Conservation (phyloP, 1,140 invertebrate species). For the Teleogryllus occipitalis region DNA sequence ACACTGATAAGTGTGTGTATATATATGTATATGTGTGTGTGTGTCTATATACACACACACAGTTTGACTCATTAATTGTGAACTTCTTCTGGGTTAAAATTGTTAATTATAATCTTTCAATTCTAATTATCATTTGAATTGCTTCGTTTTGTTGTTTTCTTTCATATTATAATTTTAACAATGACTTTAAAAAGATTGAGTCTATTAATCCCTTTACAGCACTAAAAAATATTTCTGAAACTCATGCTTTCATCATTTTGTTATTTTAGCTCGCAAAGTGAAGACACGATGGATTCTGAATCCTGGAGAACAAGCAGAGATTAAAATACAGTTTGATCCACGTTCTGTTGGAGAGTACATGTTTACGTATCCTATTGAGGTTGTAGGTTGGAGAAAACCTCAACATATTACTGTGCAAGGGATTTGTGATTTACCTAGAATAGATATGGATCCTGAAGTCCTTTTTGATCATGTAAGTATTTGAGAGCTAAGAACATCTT, state of each 20-base stretch:
- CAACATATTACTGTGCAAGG: constrained; percentile 29
- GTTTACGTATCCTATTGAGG: constrained; percentile 26
- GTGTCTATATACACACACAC: no score
- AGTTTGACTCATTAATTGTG: no score
- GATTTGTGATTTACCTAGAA: constrained; percentile 28
- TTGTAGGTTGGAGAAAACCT: constrained; percentile 23
- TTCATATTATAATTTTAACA: no score
- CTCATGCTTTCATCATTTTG: neutral
- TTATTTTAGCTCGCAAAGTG: constrained; percentile 10
- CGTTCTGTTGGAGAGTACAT: constrained; percentile 25
- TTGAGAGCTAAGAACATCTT: neutral
- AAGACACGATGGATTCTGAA: constrained; percentile 30
- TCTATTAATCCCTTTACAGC: no score
- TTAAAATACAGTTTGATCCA: constrained; percentile 30
- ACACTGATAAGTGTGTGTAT: no score
- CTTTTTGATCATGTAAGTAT: constrained; percentile 30
- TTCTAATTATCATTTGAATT: no score
- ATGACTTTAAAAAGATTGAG: no score
- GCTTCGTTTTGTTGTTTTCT: no score
- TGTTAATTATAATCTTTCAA: no score
- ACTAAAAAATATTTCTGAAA: no score
- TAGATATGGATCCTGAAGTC: constrained; percentile 28
- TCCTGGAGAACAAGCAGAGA: constrained; percentile 27
- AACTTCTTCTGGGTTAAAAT: no score
- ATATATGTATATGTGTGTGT: no score